Base-by-base conservation (phyloP, 1,140 invertebrate genomes). In the Episyrphus balteatus region DNA sequence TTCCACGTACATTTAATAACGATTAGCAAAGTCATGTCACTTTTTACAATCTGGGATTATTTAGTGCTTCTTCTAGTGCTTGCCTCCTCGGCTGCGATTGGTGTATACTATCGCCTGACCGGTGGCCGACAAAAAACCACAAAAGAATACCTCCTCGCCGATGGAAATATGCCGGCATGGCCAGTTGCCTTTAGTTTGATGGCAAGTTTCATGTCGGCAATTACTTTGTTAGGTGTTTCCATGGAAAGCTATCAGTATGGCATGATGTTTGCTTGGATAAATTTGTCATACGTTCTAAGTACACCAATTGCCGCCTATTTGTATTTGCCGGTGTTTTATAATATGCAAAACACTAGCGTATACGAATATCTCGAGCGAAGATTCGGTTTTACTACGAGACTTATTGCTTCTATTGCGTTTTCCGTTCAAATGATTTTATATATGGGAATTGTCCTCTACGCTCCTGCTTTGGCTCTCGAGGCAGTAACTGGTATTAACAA, bases 201-300 rank as follows among this genome's bases (percentile, higher is more conserved):
- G 82, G 88, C 92, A 3, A 92, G 88, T 31, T 95, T 96, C 59
- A 93, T 96, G 86, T 95, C 91, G 0, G 89, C 91, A n/a, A 84
- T 95, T 19, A 90, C 91, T 0, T 68, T 96, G 11, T 73, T 96
- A 39, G 92, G 92, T 10, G 83, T 92, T 13, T 86, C 86, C 1
- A 79, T 82, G 32, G 89, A 93, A 65, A 88, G 84, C 68, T 90
- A 89, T 59, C 78, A 75, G 42, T 85, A 77, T 65, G 89, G 89
- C 11, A 84, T 85, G 40, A 81, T 87, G 55, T 92, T 92, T 69
- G 75, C 88, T 17, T 72, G 84, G 5, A 91, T 92, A 13, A 92
- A 92, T 61, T 53, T 92, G 33, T 72, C 85, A 0, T 92, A 92
- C 58, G 72, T 87, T 1, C 58, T 93, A 13, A 85, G 83, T n/a